Conservation (phyloP, 2,888 invertebrate species). For the Trachelus iudaicus region DNA sequence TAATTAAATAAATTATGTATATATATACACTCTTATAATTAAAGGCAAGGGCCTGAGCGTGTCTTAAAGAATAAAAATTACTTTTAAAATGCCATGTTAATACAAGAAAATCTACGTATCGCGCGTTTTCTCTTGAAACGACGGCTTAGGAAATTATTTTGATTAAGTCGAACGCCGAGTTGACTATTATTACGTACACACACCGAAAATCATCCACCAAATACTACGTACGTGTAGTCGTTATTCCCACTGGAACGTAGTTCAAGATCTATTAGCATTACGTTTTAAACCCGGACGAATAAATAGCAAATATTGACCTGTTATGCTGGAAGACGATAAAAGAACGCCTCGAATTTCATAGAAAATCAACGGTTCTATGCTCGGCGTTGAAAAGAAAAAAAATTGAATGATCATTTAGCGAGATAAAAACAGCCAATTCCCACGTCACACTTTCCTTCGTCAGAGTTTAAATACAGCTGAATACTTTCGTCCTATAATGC, state of each 20-base stretch:
- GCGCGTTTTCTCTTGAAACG: neutral
- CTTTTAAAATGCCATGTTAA: neutral
- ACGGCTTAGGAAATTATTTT: neutral
- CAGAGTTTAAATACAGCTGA: neutral
- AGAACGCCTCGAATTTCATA: neutral
- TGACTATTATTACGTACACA: neutral
- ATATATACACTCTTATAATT: constrained; percentile 7
- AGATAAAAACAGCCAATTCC: neutral
- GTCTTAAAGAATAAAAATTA: neutral
- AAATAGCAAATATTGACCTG: neutral
- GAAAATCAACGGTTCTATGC: neutral
- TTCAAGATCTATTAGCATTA: neutral
- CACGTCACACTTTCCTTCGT: neutral
- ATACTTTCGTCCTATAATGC: neutral
- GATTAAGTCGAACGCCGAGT: neutral
- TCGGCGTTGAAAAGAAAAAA: neutral
- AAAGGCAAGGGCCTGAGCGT: constrained; percentile 9
- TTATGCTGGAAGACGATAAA: neutral
- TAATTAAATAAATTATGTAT: constrained; percentile 2
- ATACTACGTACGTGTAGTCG: neutral
- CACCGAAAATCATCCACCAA: neutral
- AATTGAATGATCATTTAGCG: neutral
- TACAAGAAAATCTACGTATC: neutral
- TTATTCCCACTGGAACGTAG: neutral
- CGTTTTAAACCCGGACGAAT: neutral